Percentiles rank a stretch among this genome's conserved stretches.
phyloP scores from a whole-genome alignment of 1,140 invertebrate species.

The Zaprionus lachaisei region DNA sequence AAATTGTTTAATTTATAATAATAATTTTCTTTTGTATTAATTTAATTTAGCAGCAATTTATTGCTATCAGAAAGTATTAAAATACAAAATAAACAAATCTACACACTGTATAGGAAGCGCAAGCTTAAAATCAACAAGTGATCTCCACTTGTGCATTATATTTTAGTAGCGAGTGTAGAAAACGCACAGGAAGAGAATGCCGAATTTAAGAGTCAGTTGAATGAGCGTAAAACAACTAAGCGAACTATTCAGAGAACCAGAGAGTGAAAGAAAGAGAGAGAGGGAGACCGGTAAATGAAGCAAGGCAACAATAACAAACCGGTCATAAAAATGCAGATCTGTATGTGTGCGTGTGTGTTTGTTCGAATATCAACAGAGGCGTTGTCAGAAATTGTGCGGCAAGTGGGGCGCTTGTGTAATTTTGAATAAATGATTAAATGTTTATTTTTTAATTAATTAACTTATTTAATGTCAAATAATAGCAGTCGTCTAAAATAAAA shows the following conservation, averaged over 20 bases:
- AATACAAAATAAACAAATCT: not conserved
- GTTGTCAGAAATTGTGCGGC: conserved; percentile 7
- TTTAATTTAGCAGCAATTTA: not conserved
- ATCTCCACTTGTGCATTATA: not conserved
- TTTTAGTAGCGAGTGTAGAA: not conserved
- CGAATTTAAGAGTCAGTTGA: not conserved
- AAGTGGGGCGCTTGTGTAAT: not conserved
- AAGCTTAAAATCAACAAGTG: not conserved
- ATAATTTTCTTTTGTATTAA: not conserved
- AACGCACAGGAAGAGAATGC: not conserved
- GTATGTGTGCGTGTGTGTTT: not conserved
- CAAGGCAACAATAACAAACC: conserved; percentile 40
- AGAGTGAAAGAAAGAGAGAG: conserved; percentile 1
- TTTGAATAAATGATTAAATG: not conserved
- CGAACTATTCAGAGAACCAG: not conserved
- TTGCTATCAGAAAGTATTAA: not conserved
- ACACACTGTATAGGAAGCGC: not conserved
- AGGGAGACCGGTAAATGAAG: conserved; percentile 30
- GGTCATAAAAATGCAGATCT: conserved; percentile 22
- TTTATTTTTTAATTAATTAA: not conserved
- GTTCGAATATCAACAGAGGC: conserved; percentile 5
- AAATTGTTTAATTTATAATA: not conserved
- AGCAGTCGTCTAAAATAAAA: too few species aligned
- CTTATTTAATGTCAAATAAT: too few species aligned
- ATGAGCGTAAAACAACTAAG: not conserved